Evolutionary conservation across 1,140 invertebrate species (phyloP).

Genomic region (Linepithema humile): DNA sequence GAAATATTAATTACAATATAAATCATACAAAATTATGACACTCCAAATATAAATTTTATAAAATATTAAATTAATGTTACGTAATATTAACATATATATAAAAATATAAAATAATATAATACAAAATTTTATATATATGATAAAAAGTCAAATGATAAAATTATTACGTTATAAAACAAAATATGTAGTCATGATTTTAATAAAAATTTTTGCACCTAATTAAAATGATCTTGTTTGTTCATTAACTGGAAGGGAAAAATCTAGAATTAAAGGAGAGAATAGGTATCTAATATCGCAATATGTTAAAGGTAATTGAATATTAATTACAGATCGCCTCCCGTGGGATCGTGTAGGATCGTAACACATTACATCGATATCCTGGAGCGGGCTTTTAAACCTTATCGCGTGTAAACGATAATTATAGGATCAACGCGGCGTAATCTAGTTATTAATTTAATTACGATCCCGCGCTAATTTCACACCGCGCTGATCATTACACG

Average conservation of each 20-base stretch:
- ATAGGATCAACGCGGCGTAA: constrained; percentile 48
- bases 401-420: constrained; percentile 57
- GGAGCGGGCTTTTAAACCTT: constrained; percentile 56
- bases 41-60: too few relatives aligned
- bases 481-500: constrained; percentile 52
- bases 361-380: constrained; percentile 50
- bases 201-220: not conserved
- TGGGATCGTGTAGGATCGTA: constrained; percentile 8
- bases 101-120: too few relatives aligned
- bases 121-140: too few relatives aligned
- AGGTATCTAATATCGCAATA: constrained; percentile 39
- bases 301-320: constrained; percentile 50
- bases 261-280: not conserved
- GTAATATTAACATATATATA: too few relatives aligned
- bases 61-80: too few relatives aligned
- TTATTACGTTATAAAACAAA: too few relatives aligned
- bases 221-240: not conserved
- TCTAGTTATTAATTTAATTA: constrained; percentile 58
- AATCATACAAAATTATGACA: too few relatives aligned
- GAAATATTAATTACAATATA: too few relatives aligned
- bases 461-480: constrained; percentile 53
- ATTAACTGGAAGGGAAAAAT: not conserved
- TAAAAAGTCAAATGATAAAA: too few relatives aligned
- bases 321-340: constrained; percentile 32
- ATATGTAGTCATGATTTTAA: not conserved